Percentiles rank a stretch among this genome's conserved stretches.
These are phyloP conservation scores for Drosophila nebulosa DNA, from an alignment of 1,140 invertebrate species.

Conservation along the genomic window DNA sequence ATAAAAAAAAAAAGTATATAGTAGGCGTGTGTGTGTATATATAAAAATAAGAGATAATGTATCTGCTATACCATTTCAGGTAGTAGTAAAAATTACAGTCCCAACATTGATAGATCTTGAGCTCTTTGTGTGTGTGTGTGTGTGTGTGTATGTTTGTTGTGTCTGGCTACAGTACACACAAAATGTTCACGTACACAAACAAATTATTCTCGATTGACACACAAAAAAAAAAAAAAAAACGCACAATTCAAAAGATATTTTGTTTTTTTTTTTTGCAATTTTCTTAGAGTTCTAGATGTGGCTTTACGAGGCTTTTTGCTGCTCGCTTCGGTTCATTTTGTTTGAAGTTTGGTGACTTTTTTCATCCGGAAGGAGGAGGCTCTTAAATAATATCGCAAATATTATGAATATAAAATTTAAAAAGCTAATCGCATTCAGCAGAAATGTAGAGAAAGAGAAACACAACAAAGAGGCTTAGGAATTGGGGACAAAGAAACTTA, in stretches of 20 bases:
- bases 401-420: conserved; percentile 55
- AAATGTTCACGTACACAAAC: background rate
- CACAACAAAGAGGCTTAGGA: conserved; percentile 13
- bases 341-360: conserved; percentile 59
- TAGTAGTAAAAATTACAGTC: conserved; percentile 1
- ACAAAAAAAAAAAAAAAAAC: background rate
- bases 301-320: conserved; percentile 24
- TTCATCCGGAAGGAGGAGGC: conserved; percentile 32
- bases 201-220: background rate
- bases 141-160: background rate
- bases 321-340: conserved; percentile 14
- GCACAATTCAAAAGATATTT: conserved; percentile 6
- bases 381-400: conserved; percentile 65
- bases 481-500: too few relatives aligned
- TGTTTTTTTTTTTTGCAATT: too few relatives aligned
- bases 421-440: conserved; percentile 57
- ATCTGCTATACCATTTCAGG: conserved; percentile 29
- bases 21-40: conserved; percentile 7
- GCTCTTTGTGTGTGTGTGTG: background rate
- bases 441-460: background rate
- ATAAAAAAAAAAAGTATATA: conserved; percentile 65
- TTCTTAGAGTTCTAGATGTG: conserved; percentile 62
- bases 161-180: background rate
- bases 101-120: conserved; percentile 1
- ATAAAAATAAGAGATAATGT: conserved; percentile 31